Conservation (phyloP, 2,888 invertebrate species). For the Lasioglossum figueresi region DNA sequence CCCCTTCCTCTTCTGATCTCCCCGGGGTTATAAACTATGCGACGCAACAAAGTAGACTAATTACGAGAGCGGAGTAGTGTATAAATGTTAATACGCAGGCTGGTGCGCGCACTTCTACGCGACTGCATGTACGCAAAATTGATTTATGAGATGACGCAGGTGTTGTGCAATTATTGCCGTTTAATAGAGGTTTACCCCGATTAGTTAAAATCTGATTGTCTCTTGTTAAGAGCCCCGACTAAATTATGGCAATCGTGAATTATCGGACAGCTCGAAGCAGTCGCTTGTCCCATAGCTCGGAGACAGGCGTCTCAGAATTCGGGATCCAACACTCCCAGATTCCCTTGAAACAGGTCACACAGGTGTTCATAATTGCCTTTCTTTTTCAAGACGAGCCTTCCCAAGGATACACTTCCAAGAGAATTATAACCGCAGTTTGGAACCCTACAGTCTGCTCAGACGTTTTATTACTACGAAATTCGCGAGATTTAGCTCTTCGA, state of each 20-base stretch:
- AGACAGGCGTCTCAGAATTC: not conserved
- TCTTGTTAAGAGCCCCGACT: not conserved
- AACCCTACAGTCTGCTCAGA: slow-evolving; percentile 11
- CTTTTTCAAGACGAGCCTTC: not conserved
- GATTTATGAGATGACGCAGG: slow-evolving; percentile 56
- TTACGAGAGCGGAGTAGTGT: slow-evolving; percentile 10
- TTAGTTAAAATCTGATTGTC: slow-evolving; percentile 27
- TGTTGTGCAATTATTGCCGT: slow-evolving; percentile 48
- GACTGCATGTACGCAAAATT: slow-evolving; percentile 15
- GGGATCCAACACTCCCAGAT: not conserved
- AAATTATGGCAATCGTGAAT: not conserved
- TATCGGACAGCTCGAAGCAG: not conserved
- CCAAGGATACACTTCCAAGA: slow-evolving; percentile 23
- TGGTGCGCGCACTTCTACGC: not conserved
- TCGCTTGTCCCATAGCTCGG: not conserved
- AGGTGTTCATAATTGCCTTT: slow-evolving; percentile 11
- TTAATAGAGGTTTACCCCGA: slow-evolving; percentile 39
- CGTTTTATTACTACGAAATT: not conserved
- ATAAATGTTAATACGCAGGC: slow-evolving; percentile 31
- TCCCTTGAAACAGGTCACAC: slow-evolving; percentile 1
- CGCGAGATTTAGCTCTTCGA: not conserved
- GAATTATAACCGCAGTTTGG: slow-evolving; percentile 8
- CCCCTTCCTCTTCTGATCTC: not conserved
- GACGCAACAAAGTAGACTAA: slow-evolving; percentile 18
- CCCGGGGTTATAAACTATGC: not conserved